These are phyloP conservation scores for Geophilus truncorum DNA, from an alignment of 2,888 invertebrate genomes.

Conservation along the genomic window DNA sequence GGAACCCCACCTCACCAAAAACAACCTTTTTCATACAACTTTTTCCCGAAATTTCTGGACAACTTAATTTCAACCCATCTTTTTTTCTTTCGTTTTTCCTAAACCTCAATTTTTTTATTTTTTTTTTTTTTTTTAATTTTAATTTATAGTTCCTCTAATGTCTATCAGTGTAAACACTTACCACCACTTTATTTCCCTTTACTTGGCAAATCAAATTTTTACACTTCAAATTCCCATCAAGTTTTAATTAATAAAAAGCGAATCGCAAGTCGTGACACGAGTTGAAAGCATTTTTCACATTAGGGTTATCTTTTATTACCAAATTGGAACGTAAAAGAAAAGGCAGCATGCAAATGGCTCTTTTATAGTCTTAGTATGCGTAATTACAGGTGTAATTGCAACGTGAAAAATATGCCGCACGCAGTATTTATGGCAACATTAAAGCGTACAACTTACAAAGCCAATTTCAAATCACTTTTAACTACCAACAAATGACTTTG, in stretches of 20 bases:
- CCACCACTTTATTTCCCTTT: too few relatives aligned
- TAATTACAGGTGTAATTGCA: background rate
- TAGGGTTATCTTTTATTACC: background rate
- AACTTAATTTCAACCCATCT: background rate
- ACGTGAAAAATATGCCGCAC: background rate
- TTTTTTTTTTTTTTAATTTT: background rate
- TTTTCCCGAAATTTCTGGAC: background rate
- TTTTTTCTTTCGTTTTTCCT: background rate
- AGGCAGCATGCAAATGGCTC: constrained; percentile 14
- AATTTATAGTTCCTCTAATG: too few relatives aligned
- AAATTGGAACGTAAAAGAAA: background rate
- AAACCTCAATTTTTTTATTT: background rate
- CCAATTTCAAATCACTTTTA: background rate
- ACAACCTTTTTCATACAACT: background rate
- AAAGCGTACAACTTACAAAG: background rate
- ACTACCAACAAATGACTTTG: background rate
- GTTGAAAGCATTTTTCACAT: constrained; percentile 12
- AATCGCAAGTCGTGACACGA: background rate
- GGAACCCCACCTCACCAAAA: background rate
- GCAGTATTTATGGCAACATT: background rate
- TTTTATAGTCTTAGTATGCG: constrained; percentile 16
- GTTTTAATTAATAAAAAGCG: background rate
- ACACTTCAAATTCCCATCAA: background rate
- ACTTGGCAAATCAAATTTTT: background rate
- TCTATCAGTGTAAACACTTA: too few relatives aligned